These are phyloP conservation scores for Emys orbicularis DNA, from an alignment of 2,797 vertebrate species.

Conservation along the genomic window DNA sequence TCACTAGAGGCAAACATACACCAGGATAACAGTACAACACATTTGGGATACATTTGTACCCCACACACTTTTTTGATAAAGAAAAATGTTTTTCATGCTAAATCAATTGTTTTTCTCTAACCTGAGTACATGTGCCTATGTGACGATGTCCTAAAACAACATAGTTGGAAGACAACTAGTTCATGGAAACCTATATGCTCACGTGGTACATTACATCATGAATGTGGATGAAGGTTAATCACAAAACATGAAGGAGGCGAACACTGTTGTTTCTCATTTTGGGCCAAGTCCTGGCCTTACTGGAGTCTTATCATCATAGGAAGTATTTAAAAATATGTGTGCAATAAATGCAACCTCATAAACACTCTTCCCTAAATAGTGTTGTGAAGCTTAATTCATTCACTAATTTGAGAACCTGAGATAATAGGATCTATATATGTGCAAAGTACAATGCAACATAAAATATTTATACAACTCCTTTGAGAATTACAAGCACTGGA, in stretches of 20 bases:
- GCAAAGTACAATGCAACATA: background rate
- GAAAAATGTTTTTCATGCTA: too few relatives aligned
- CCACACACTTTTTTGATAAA: too few relatives aligned
- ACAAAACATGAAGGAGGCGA: background rate
- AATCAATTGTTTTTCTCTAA: too few relatives aligned
- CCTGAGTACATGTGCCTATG: too few relatives aligned
- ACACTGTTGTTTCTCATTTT: background rate
- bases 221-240: background rate
- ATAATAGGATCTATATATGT: background rate
- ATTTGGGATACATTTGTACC: too few relatives aligned
- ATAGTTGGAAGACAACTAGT: too few relatives aligned
- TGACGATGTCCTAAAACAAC: too few relatives aligned
- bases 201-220: too few relatives aligned
- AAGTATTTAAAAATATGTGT: background rate
- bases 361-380: background rate
- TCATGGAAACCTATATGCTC: too few relatives aligned
- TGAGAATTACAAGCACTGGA: background rate
- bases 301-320: rapidly evolving
- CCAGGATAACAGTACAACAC: too few relatives aligned
- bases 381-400: background rate
- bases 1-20: too few relatives aligned
- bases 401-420: background rate
- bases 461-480: background rate
- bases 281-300: background rate
- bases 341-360: background rate